phyloP scores from a whole-genome alignment of 2,797 vertebrate genomes.

The Odontamblyopus lacepedii region DNA sequence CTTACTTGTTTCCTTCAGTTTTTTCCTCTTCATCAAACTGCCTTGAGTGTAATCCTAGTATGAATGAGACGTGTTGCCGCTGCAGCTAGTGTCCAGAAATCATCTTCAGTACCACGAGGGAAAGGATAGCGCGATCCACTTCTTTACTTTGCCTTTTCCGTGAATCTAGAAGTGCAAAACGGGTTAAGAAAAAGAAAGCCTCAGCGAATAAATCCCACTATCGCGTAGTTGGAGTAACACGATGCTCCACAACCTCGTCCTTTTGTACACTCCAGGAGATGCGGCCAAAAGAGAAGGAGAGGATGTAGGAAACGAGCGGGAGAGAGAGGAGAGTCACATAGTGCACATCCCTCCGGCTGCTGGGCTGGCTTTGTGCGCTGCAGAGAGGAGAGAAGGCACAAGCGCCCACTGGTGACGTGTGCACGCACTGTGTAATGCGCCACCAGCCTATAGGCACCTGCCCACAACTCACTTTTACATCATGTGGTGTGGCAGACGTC shows the following conservation, averaged over 20 bases:
- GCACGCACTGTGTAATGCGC: slow-evolving; percentile 66
- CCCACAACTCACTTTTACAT: slow-evolving; percentile 12
- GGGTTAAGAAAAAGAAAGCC: slow-evolving; percentile 8
- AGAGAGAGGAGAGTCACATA: slow-evolving; percentile 49
- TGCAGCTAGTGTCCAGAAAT: slow-evolving; percentile 31
- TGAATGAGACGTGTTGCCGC: slow-evolving; percentile 20
- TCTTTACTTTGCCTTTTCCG: slow-evolving; percentile 32
- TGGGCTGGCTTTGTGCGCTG: slow-evolving; percentile 70
- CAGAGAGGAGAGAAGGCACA: slow-evolving; percentile 34
- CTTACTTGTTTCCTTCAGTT: slow-evolving; percentile 60
- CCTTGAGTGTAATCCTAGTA: slow-evolving; percentile 63
- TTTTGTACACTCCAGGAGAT: slow-evolving; percentile 49
- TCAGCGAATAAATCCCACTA: slow-evolving; percentile 64
- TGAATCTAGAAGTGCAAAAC: neutral
- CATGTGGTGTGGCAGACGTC: neutral
- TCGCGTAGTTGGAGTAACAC: slow-evolving; percentile 27
- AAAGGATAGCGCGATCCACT: slow-evolving; percentile 32
- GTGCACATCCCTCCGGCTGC: slow-evolving; percentile 70
- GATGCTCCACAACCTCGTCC: slow-evolving; percentile 46
- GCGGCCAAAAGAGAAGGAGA: slow-evolving; percentile 49
- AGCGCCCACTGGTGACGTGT: slow-evolving; percentile 75
- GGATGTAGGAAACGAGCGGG: neutral
- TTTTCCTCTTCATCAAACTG: slow-evolving; percentile 71
- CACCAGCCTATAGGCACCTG: slow-evolving; percentile 59
- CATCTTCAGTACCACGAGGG: slow-evolving; percentile 50